A percentile compares a stretch with the other conserved stretches of the same genome.
These are phyloP conservation scores for Clepsis dumicolana DNA, from an alignment of 2,888 invertebrate species.

Conservation along the genomic window DNA sequence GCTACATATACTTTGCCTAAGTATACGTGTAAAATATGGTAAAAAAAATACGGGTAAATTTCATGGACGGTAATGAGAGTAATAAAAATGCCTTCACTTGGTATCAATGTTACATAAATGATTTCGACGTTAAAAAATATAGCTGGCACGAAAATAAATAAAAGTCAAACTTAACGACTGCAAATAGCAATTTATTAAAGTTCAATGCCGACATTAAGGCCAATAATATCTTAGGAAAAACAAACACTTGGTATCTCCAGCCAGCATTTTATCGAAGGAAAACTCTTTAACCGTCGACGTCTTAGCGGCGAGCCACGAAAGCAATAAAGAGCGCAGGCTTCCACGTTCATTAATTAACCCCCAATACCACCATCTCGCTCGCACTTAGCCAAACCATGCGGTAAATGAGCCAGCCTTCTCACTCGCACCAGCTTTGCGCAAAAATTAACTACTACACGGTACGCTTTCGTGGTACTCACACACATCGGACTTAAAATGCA, in stretches of 20 bases:
- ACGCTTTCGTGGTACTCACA: conserved; percentile 74
- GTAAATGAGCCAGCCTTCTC: conserved; percentile 82
- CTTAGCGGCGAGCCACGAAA: conserved; percentile 85
- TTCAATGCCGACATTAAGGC: conserved; percentile 31
- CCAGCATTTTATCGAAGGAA: conserved; percentile 79
- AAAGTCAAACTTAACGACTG: conserved; percentile 23
- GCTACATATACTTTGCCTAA: no score
- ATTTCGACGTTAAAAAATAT: background rate
- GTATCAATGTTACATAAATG: conserved; percentile 2
- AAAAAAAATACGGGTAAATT: background rate
- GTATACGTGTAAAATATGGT: no score
- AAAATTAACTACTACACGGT: conserved; percentile 85
- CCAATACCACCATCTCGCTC: conserved; percentile 72
- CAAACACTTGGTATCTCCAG: conserved; percentile 57
- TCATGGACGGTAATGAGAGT: conserved; percentile 1
- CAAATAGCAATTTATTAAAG: conserved; percentile 22
- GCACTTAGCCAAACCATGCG: conserved; percentile 75
- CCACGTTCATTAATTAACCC: conserved; percentile 87
- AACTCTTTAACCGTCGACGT: conserved; percentile 83
- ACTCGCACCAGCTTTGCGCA: conserved; percentile 84
- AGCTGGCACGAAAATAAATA: conserved; percentile 12
- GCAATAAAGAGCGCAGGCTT: conserved; percentile 87
- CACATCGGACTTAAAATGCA: conserved; percentile 78
- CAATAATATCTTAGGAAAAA: conserved; percentile 59
- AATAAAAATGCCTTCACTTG: background rate